These are phyloP conservation scores for Erythrolamprus reginae DNA, from an alignment of 2,113 vertebrate genomes.

Conservation along the genomic window DNA sequence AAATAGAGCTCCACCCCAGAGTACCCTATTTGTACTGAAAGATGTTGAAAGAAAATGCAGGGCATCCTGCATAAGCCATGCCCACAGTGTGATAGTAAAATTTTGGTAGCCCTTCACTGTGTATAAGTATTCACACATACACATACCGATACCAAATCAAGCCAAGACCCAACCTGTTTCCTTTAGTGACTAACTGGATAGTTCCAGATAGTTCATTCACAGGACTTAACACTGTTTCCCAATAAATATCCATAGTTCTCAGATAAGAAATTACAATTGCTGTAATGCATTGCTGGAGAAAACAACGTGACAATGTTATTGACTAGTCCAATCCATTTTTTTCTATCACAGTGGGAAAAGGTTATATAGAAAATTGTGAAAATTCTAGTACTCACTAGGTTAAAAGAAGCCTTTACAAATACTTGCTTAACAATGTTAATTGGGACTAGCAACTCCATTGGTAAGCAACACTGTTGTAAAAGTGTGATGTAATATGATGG, in stretches of 20 bases:
- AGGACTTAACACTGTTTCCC: background rate
- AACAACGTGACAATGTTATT: background rate
- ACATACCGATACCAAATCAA: background rate
- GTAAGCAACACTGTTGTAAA: background rate
- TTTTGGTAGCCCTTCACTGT: too few relatives aligned
- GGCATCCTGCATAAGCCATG: too few relatives aligned
- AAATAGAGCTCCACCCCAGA: too few relatives aligned
- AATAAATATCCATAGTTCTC: background rate
- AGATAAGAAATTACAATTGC: background rate
- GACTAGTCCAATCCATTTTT: background rate
- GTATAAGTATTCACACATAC: background rate
- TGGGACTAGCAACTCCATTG: background rate
- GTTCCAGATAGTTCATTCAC: background rate
- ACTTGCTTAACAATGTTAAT: background rate
- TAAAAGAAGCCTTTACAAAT: background rate
- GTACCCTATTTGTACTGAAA: too few relatives aligned
- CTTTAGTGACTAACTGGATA: background rate
- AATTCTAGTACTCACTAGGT: background rate
- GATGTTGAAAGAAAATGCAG: too few relatives aligned
- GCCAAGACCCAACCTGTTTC: too few relatives aligned
- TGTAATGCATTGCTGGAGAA: background rate
- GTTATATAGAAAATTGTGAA: background rate
- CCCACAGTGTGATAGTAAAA: too few relatives aligned
- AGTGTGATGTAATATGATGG: background rate
- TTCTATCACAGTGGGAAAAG: too few relatives aligned